A percentile compares a stretch with the other conserved stretches of the same genome.
These are phyloP conservation scores for Andrena haemorrhoa DNA, from an alignment of 2,888 invertebrate genomes.

Conservation along the genomic window DNA sequence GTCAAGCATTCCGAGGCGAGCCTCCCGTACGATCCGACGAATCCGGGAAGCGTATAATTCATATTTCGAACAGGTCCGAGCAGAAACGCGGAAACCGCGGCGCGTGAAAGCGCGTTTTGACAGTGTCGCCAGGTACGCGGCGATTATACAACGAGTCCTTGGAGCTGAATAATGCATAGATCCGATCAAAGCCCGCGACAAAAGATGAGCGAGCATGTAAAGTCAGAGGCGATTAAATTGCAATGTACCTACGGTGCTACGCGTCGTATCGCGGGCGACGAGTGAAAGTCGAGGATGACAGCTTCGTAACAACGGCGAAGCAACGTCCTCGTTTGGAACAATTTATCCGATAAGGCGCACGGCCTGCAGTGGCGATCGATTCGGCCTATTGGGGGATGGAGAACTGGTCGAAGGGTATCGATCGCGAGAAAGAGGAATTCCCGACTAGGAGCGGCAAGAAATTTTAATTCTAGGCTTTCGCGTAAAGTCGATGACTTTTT, in stretches of 20 bases:
- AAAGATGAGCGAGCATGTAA: slow-evolving; percentile 37
- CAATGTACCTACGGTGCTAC: slow-evolving; percentile 43
- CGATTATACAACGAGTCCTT: slow-evolving; percentile 79
- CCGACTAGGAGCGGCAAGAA: neutral
- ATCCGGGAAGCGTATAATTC: neutral
- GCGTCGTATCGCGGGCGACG: slow-evolving; percentile 43
- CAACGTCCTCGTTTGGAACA: slow-evolving; percentile 46
- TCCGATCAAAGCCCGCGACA: neutral
- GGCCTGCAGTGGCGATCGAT: slow-evolving; percentile 33
- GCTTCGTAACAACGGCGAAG: slow-evolving; percentile 44
- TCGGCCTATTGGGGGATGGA: slow-evolving; percentile 35
- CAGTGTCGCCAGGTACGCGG: slow-evolving; percentile 71
- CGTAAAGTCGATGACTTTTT: no score
- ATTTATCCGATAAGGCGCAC: slow-evolving; percentile 39
- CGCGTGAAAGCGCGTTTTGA: slow-evolving; percentile 67
- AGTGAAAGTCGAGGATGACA: slow-evolving; percentile 68
- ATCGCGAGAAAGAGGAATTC: slow-evolving; percentile 9
- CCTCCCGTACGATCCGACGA: no score
- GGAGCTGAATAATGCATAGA: slow-evolving; percentile 76
- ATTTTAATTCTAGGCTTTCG: no score
- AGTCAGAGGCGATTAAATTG: slow-evolving; percentile 64
- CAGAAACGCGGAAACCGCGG: slow-evolving; percentile 66
- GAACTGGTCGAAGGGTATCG: slow-evolving; percentile 44
- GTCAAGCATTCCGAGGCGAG: no score
- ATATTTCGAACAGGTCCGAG: slow-evolving; percentile 31